Evolutionary conservation across 2,113 vertebrate species (phyloP).

Genomic region (Climacteris rufus): DNA sequence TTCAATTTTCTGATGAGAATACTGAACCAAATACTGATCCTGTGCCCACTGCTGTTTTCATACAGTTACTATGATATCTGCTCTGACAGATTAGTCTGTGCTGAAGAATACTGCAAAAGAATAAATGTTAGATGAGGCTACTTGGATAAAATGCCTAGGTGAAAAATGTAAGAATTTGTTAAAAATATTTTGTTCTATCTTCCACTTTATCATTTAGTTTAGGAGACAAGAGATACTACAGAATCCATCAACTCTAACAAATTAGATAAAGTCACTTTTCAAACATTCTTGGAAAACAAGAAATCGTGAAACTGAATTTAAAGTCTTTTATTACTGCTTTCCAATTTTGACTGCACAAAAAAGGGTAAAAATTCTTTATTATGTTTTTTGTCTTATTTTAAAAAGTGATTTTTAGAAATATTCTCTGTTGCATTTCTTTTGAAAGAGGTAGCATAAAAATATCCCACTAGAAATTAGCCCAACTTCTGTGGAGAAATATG

Average conservation of each 20-base stretch:
- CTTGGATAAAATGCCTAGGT: background rate
- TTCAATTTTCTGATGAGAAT: background rate
- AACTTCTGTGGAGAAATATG: background rate
- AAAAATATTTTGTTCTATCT: background rate
- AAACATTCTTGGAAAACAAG: background rate
- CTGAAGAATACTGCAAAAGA: background rate
- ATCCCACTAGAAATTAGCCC: background rate
- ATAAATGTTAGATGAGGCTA: background rate
- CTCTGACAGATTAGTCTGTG: background rate
- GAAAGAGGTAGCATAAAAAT: background rate
- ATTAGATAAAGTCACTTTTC: background rate
- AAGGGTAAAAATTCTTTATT: background rate
- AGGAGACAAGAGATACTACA: background rate
- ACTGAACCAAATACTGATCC: background rate
- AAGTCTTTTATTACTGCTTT: background rate
- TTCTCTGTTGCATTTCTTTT: background rate
- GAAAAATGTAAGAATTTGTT: background rate
- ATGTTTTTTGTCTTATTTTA: background rate
- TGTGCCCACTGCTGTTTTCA: background rate
- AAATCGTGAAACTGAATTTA: background rate
- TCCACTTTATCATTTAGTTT: background rate
- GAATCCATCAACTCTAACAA: background rate
- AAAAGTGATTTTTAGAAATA: background rate
- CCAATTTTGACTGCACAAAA: background rate
- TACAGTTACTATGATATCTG: background rate